A percentile compares a stretch with the other conserved stretches of the same genome.
phyloP scores from a whole-genome alignment of 2,797 vertebrate genomes.

The Arctocebus calabarensis region DNA sequence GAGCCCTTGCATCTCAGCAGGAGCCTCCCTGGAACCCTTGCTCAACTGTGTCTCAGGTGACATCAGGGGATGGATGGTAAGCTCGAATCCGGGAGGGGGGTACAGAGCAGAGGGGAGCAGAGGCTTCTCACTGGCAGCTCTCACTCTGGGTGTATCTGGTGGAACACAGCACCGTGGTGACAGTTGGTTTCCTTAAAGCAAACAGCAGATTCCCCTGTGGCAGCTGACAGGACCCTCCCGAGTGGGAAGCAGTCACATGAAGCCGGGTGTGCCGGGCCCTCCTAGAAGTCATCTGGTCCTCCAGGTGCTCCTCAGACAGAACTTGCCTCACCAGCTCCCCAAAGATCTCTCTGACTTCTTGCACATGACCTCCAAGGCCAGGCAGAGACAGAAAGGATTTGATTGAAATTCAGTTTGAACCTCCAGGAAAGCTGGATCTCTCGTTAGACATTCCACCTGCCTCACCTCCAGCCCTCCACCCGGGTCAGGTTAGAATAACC shows the following conservation, averaged over 20 bases:
- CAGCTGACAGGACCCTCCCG: neutral
- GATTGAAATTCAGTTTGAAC: constrained; percentile 64
- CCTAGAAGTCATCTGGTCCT: neutral
- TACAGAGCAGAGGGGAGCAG: neutral
- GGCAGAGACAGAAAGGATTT: constrained; percentile 14
- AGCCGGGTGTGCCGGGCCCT: neutral
- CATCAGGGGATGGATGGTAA: neutral
- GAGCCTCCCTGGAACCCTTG: neutral
- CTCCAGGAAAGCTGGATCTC: constrained; percentile 4
- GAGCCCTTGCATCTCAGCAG: neutral
- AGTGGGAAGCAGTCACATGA: neutral
- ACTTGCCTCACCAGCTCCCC: neutral
- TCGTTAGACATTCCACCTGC: constrained; percentile 16
- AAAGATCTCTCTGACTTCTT: constrained; percentile 15
- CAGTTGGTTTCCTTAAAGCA: neutral
- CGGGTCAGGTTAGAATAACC: constrained; percentile 8
- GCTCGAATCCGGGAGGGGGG: neutral
- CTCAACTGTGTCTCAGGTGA: neutral
- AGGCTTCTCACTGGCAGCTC: neutral
- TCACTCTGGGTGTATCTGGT: neutral
- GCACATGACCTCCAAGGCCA: constrained; percentile 41
- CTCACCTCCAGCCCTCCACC: neutral
- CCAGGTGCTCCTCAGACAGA: neutral
- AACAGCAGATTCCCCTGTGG: neutral
- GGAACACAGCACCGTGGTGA: too few species aligned